A percentile compares a stretch with the other conserved stretches of the same genome.
Evolutionary conservation across 2,797 vertebrate genomes (phyloP).

Genomic region (Molossus alvarezi): DNA sequence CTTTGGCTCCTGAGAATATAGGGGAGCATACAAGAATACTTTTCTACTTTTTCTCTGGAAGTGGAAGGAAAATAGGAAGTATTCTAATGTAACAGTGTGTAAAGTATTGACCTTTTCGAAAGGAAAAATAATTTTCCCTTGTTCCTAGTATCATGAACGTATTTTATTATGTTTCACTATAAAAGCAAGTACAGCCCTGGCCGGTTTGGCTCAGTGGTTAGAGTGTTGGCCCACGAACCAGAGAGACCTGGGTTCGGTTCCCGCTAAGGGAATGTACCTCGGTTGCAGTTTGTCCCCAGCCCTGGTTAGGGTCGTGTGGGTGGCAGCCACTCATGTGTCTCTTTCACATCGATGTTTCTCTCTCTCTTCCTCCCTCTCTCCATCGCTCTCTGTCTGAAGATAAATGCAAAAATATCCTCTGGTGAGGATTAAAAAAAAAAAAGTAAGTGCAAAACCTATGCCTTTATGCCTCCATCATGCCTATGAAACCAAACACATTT

Average conservation of each 20-base stretch:
- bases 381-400: no score
- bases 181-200: not conserved
- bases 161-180: not conserved
- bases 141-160: not conserved
- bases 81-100: not conserved
- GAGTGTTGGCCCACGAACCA: no score
- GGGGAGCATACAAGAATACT: not conserved
- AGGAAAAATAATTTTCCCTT: not conserved
- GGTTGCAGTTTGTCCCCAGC: no score
- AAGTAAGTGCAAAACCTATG: not conserved
- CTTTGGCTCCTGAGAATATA: not conserved
- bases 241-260: no score
- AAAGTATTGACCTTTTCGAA: not conserved
- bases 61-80: not conserved
- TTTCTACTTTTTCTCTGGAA: constrained; percentile 11
- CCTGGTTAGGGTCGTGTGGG: no score
- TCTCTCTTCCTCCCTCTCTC: no score
- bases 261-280: no score
- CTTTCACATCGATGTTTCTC: no score
- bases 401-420: no score
- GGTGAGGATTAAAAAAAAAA: not conserved
- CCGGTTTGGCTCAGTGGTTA: no score
- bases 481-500: not conserved
- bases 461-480: not conserved
- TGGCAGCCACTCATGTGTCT: no score